Conservation (phyloP, 2,797 vertebrate species). For the Ara ararauna region DNA sequence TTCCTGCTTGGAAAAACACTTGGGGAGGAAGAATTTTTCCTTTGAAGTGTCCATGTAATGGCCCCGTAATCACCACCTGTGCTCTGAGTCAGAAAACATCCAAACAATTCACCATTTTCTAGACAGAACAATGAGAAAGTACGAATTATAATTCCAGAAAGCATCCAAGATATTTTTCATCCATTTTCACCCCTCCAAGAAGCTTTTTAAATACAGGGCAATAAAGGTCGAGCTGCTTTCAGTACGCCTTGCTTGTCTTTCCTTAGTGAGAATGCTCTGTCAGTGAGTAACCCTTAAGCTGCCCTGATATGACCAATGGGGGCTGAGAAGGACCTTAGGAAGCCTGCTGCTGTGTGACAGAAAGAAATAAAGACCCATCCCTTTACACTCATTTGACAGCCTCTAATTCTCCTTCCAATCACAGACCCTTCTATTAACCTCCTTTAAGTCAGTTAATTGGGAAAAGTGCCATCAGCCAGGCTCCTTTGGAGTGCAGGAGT, state of each 20-base stretch:
- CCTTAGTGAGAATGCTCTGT: neutral
- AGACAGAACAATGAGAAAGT: neutral
- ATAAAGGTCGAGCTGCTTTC: neutral
- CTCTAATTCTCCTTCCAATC: neutral
- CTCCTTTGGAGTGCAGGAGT: accelerated
- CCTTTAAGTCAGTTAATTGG: neutral
- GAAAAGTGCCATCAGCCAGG: neutral
- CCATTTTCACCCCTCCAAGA: neutral
- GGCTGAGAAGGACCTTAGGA: neutral
- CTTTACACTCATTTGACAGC: neutral
- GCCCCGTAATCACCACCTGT: neutral
- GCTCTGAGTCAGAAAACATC: neutral
- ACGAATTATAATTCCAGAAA: constrained; percentile 5
- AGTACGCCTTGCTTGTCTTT: neutral
- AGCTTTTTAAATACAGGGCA: neutral
- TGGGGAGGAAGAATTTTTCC: neutral
- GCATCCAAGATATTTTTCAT: neutral
- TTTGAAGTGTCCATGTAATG: neutral
- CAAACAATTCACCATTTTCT: neutral
- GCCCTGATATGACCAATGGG: neutral
- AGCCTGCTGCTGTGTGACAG: neutral
- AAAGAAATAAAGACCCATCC: neutral
- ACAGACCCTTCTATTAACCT: neutral
- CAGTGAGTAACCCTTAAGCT: neutral
- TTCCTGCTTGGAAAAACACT: neutral